These are phyloP conservation scores for Acanthosepion esculentum DNA, from an alignment of 2,888 invertebrate genomes.

Conservation along the genomic window DNA sequence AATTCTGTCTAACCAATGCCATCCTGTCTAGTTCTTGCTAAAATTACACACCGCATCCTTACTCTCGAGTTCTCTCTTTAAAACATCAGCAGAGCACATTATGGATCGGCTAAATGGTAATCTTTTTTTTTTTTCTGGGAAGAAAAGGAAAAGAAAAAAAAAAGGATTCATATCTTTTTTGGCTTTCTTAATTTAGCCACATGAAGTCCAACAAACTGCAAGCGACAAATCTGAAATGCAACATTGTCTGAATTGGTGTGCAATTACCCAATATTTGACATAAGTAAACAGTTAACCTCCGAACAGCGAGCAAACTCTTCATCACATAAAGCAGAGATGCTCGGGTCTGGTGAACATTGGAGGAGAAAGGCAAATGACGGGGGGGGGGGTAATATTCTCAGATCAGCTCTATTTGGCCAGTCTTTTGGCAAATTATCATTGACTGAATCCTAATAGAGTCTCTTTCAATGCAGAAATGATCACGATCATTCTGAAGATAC, in stretches of 20 bases:
- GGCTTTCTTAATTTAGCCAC: background rate
- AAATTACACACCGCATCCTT: too few relatives aligned
- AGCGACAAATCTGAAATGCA: background rate
- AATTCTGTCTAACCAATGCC: too few relatives aligned
- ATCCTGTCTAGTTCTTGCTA: too few relatives aligned
- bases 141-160: background rate
- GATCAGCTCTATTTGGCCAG: background rate
- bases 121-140: background rate
- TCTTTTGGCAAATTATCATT: background rate
- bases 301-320: background rate
- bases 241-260: background rate
- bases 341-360: background rate
- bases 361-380: background rate
- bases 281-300: background rate
- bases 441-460: background rate
- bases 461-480: background rate
- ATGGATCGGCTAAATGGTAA: background rate
- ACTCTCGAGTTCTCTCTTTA: background rate
- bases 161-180: background rate
- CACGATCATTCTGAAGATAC: background rate
- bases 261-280: slow-evolving; percentile 4
- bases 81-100: background rate
- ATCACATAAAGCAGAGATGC: background rate
- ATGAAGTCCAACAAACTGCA: background rate
- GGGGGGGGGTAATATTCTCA: background rate